Evolutionary conservation across 2,113 vertebrate genomes (phyloP), one percentile per base, ranked within the genome.

Genomic region (Protobothrops mucrosquamatus): DNA sequence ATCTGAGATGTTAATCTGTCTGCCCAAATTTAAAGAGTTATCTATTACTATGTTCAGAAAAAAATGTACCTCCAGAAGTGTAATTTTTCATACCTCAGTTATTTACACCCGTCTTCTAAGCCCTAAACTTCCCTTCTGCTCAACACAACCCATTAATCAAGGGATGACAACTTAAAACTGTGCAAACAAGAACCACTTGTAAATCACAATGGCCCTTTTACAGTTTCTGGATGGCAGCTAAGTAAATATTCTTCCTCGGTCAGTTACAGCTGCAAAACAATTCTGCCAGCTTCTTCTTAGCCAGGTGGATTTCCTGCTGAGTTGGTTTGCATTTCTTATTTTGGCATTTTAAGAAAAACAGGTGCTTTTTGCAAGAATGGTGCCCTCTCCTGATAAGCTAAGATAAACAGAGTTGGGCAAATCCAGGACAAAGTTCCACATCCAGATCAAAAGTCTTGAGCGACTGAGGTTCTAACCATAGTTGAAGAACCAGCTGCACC

Each of bases 141-240:
- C 93, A 20, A 1, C 48, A 92, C 90, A 59, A 89, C 92, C 94
- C 94, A 95, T 85, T 94, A 89, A 93, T 92, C 94, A 93, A 95
- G 94, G 90, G 89, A 94, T 90, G 92, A 92, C 51, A 92, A 56
- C 59, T 93, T 91, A 88, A 90, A 94, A 92, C 39, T 85, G 85
- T 6, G 12, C 46, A 93, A 95, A 95, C 88, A 74, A 15, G 55
- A 94, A 92, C 87, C 81, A 74, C 55, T 57, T 93, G 43, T 87
- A 93, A 94, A 92, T 88, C 81, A 92, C 57, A 51, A 74, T 3
- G 11, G 91, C 57, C 54, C 56, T 93, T 91, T 90, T 90, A 86
- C 46, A 87, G 56, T 57, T 55, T 26, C 43, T 3, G 59, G 91
- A 54, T 59, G 46, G 93, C 88, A 95, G 87, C 29, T 92, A 94